phyloP scores from a whole-genome alignment of 2,797 vertebrate genomes.

The Alectoris magna region DNA sequence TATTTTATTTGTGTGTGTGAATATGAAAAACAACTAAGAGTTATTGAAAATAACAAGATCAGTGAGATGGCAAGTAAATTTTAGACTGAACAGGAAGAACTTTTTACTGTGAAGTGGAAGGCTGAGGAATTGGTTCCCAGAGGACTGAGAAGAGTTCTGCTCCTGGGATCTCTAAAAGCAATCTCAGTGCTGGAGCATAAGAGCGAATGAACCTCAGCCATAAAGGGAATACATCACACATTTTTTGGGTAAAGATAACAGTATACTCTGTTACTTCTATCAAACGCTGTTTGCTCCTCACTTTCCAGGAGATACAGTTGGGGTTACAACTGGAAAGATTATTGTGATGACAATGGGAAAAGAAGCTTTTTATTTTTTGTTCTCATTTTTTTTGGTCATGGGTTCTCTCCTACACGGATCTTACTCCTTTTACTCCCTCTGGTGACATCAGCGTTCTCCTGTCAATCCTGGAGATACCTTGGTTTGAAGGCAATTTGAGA shows the following conservation, averaged over 20 bases:
- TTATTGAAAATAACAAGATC: neutral
- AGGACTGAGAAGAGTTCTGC: neutral
- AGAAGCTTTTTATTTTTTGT: neutral
- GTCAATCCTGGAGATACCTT: neutral
- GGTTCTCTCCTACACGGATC: neutral
- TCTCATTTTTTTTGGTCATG: neutral
- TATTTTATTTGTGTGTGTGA: neutral
- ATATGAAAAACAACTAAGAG: neutral
- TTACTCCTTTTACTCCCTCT: neutral
- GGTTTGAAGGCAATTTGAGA: neutral
- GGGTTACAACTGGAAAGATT: no score
- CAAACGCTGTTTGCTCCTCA: neutral
- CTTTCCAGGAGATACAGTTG: neutral
- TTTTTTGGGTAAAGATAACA: neutral
- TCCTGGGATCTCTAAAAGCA: neutral
- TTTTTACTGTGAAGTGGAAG: neutral
- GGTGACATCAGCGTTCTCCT: neutral
- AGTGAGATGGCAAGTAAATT: neutral
- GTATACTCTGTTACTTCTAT: neutral
- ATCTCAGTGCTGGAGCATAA: neutral
- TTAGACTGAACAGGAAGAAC: neutral
- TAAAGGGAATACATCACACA: neutral
- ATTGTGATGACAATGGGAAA: no score
- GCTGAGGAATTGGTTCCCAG: neutral
- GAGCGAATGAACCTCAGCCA: neutral